Percentiles rank a stretch among this genome's conserved stretches.
phyloP scores from a whole-genome alignment of 2,113 vertebrate genomes.

The Ceuthmochares aereus region DNA sequence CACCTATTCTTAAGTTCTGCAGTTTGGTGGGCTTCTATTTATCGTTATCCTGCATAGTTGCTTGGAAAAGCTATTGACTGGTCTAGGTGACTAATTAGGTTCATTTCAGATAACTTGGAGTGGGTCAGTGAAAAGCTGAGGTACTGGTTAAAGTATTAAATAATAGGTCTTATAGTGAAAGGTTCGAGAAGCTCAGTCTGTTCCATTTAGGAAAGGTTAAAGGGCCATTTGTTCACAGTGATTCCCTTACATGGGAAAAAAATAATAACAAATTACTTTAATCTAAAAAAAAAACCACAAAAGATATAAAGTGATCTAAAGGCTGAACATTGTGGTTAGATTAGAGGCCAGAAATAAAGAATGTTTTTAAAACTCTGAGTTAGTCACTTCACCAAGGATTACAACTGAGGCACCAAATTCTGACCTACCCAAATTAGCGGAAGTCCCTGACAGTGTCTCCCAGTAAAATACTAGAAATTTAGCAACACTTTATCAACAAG shows the following conservation, averaged over 20 bases:
- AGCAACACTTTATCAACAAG: not conserved
- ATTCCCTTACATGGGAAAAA: not conserved
- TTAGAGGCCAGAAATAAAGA: not conserved
- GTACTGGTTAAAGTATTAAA: not conserved
- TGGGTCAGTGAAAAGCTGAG: not conserved
- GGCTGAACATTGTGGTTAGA: not conserved
- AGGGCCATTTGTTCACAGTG: not conserved
- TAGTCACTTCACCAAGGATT: not conserved
- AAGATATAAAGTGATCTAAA: not conserved
- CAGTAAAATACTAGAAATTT: not conserved
- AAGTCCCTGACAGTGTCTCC: not conserved
- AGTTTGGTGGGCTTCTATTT: not conserved
- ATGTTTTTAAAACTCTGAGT: not conserved
- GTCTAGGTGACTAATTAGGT: slow-evolving; percentile 9
- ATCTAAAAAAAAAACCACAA: not conserved
- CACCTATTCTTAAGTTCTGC: not conserved
- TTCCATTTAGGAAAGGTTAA: not conserved
- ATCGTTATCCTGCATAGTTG: not conserved
- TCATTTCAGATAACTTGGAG: slow-evolving; percentile 18
- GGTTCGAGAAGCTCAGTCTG: not conserved
- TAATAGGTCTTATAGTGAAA: not conserved
- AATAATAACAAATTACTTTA: not conserved
- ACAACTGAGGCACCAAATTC: not conserved
- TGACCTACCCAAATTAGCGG: not conserved
- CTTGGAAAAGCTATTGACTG: not conserved